Percentiles rank a stretch among this genome's conserved stretches.
Evolutionary conservation across 1,140 invertebrate genomes (phyloP).

Genomic region (Zelostemma sp.): DNA sequence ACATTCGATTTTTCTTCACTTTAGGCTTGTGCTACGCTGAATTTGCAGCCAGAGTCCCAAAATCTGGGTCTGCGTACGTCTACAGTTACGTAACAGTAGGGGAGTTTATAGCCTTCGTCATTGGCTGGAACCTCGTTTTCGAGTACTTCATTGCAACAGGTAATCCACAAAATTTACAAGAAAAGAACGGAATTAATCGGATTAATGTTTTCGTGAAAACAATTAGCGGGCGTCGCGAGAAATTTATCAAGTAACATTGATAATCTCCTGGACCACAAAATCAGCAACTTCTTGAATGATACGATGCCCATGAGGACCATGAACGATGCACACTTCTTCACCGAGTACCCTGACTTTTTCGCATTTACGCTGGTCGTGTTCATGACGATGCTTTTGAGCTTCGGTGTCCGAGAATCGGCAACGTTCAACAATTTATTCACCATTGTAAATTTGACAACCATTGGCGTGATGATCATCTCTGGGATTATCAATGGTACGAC

Average conservation of each 20-base stretch:
- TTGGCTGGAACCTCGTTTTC: too few species aligned
- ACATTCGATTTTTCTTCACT: too few species aligned
- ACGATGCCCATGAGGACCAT: conserved; percentile 83
- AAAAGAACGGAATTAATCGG: too few species aligned
- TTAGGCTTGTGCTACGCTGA: too few species aligned
- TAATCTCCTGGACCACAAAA: conserved; percentile 80
- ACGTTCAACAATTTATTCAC: conserved; percentile 93
- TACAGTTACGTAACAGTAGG: too few species aligned
- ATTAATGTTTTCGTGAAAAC: too few species aligned
- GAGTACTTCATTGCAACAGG: too few species aligned
- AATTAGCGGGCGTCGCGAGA: conserved; percentile 81
- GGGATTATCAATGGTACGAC: conserved; percentile 81
- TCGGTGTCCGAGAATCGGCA: conserved; percentile 92
- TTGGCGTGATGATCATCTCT: conserved; percentile 85
- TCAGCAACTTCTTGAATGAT: conserved; percentile 77
- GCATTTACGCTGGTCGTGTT: conserved; percentile 79
- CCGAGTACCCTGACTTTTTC: conserved; percentile 87
- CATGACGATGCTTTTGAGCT: conserved; percentile 77
- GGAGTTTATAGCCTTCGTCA: too few species aligned
- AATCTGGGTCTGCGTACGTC: too few species aligned
- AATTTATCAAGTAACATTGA: conserved; percentile 93
- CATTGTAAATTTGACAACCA: conserved; percentile 84
- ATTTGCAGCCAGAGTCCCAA: too few species aligned
- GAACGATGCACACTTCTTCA: conserved; percentile 79
- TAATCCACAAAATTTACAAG: too few species aligned